Percentiles rank a stretch among this genome's conserved stretches.
phyloP scores from a whole-genome alignment of 1,140 invertebrate species.

The Uloborus diversus region DNA sequence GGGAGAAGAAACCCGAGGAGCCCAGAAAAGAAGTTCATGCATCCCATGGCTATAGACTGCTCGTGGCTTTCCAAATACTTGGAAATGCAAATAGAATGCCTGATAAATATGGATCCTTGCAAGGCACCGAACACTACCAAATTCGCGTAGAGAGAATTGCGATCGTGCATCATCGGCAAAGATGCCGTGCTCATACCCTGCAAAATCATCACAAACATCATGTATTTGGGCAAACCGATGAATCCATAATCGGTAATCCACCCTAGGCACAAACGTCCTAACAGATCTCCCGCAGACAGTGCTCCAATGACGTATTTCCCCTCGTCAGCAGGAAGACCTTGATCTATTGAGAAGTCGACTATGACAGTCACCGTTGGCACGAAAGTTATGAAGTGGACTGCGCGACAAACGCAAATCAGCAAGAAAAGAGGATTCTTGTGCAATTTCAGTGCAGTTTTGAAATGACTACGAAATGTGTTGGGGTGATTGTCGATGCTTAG shows the following conservation, averaged over 20 bases:
- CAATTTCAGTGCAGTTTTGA: constrained; percentile 1
- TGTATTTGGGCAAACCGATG: background rate
- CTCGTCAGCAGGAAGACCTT: background rate
- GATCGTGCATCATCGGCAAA: background rate
- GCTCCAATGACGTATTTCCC: constrained; percentile 6
- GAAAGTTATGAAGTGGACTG: constrained; percentile 11
- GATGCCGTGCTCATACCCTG: background rate
- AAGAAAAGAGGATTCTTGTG: constrained; percentile 16
- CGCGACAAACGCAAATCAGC: background rate
- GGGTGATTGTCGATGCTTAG: no score
- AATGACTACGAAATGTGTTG: background rate
- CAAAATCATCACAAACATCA: background rate
- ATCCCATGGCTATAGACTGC: constrained; percentile 15
- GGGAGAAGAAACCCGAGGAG: constrained; percentile 11
- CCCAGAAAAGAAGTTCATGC: constrained; percentile 15
- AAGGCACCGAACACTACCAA: background rate
- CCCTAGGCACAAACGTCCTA: constrained; percentile 4
- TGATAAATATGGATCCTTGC: constrained; percentile 4
- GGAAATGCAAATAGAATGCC: background rate
- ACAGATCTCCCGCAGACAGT: background rate
- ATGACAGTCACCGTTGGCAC: background rate
- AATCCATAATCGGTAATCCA: constrained; percentile 2
- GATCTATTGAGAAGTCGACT: background rate
- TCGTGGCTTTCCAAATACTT: constrained; percentile 3
- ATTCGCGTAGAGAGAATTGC: background rate